These are phyloP conservation scores for Ictidomys tridecemlineatus DNA, from an alignment of 2,113 vertebrate genomes.

Conservation along the genomic window DNA sequence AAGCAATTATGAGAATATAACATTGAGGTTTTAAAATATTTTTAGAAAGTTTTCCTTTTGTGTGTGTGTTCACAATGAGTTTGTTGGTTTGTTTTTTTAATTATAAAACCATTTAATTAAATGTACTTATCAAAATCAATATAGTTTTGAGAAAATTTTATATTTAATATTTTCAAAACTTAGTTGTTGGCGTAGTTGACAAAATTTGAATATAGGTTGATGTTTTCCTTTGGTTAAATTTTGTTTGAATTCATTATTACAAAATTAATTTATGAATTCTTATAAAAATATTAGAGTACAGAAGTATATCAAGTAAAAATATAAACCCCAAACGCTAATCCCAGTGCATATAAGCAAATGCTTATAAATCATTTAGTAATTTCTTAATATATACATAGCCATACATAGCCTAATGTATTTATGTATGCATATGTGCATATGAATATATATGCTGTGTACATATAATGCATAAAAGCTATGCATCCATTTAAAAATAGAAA, in stretches of 20 bases:
- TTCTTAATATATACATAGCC: not conserved
- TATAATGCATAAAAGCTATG: not conserved
- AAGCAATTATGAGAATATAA: not conserved
- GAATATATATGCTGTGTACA: not conserved
- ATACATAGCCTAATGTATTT: not conserved
- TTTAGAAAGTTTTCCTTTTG: not conserved
- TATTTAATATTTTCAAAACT: not conserved
- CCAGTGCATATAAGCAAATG: not conserved
- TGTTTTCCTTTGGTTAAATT: not conserved
- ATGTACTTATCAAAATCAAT: not conserved
- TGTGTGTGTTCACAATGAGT: not conserved
- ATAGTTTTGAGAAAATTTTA: not conserved
- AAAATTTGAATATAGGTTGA: not conserved
- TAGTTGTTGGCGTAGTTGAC: not conserved
- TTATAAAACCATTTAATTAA: not conserved
- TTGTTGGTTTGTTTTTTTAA: not conserved
- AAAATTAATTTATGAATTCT: not conserved
- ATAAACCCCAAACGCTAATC: not conserved
- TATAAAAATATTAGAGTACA: not conserved
- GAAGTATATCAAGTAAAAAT: not conserved
- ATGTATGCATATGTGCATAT: not conserved
- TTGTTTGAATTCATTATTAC: not conserved
- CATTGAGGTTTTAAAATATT: not conserved
- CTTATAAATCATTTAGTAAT: not conserved
- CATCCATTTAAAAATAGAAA: conserved; percentile 39